Evolutionary conservation across 2,113 vertebrate species (phyloP).

Genomic region (Gadus chalcogrammus): DNA sequence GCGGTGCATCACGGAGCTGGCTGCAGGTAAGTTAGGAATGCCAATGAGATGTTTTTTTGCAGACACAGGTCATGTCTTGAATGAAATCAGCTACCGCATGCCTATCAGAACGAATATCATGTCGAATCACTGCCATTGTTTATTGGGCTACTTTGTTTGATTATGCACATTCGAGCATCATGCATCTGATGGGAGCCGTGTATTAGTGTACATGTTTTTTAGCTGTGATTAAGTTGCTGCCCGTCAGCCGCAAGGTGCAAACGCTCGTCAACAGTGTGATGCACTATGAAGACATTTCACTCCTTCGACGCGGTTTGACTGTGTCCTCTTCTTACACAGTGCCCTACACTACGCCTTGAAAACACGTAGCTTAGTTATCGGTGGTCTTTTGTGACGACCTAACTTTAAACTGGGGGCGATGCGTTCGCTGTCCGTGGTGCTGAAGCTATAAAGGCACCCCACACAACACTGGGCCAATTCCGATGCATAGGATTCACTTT

Average conservation of each 20-base stretch:
- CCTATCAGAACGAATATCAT: not conserved
- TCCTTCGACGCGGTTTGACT: not conserved
- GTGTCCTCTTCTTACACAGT: too few species aligned
- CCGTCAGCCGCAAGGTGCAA: not conserved
- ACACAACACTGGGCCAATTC: not conserved
- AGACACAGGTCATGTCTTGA: not conserved
- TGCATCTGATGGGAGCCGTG: not conserved
- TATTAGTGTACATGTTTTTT: not conserved
- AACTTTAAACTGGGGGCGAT: not conserved
- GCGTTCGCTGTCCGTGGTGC: conserved; percentile 60
- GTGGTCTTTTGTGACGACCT: not conserved
- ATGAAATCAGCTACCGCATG: not conserved
- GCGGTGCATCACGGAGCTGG: conserved; percentile 47
- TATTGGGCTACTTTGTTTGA: not conserved
- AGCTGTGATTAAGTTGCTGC: conserved; percentile 6
- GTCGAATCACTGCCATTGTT: not conserved
- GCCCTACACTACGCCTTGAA: not conserved
- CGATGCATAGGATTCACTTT: not conserved
- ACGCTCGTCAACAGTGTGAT: not conserved
- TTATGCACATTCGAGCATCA: conserved; percentile 25
- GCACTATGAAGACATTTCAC: not conserved
- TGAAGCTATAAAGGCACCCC: conserved; percentile 41
- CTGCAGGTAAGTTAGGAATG: conserved; percentile 72
- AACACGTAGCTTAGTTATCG: not conserved
- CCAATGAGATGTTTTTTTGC: conserved; percentile 8